Evolutionary conservation across 2,888 invertebrate species (phyloP).

Genomic region (Drosophila mettleri): DNA sequence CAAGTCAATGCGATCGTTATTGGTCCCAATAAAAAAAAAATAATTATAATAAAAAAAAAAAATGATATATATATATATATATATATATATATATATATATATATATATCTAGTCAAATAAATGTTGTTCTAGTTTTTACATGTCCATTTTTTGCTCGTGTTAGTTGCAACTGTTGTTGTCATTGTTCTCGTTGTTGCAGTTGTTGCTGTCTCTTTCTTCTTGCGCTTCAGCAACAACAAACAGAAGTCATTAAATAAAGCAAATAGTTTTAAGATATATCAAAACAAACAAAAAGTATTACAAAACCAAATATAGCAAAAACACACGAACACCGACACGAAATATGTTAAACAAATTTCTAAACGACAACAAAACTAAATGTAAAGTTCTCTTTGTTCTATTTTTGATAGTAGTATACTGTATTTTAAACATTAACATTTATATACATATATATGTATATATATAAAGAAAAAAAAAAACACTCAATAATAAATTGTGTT

Average conservation of each 20-base stretch:
- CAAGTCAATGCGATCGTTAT: slow-evolving; percentile 67
- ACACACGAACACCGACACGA: neutral
- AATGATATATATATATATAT: neutral
- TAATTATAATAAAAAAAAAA: neutral
- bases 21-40: slow-evolving; percentile 38
- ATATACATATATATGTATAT: too few species aligned
- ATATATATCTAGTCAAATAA: slow-evolving; percentile 33
- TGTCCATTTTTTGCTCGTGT: slow-evolving; percentile 70
- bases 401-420: slow-evolving; percentile 73
- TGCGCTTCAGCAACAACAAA: slow-evolving; percentile 40
- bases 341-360: slow-evolving; percentile 7
- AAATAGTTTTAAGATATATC: neutral
- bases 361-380: slow-evolving; percentile 24
- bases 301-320: neutral
- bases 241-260: slow-evolving; percentile 17
- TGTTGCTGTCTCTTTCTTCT: slow-evolving; percentile 28
- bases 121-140: slow-evolving; percentile 62
- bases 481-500: slow-evolving; percentile 32
- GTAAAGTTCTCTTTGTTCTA: slow-evolving; percentile 68
- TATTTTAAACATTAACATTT: slow-evolving; percentile 41
- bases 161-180: slow-evolving; percentile 71
- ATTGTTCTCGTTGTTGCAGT: slow-evolving; percentile 40
- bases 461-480: neutral
- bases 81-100: slow-evolving; percentile 3
- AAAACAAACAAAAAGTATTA: slow-evolving; percentile 3